Evolutionary conservation across 30 jellyfish, hydroid and myxozoan genomes (phyloP).

Genomic region (Catostylus mosaicus): DNA sequence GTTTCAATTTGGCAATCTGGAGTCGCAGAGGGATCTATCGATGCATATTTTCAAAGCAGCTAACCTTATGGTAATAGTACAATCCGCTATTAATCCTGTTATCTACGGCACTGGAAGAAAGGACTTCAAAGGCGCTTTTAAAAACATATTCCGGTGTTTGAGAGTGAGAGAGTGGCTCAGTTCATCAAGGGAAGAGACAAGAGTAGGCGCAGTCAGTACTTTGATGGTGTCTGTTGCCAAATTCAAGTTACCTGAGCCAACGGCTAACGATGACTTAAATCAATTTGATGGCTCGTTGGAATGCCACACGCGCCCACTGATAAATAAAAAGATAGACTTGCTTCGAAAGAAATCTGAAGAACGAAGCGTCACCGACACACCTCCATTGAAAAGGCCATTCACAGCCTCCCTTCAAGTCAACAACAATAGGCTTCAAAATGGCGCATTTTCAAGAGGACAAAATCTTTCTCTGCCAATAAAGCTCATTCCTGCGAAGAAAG

Average conservation of each 20-base stretch:
- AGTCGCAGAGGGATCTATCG: slow-evolving; percentile 15
- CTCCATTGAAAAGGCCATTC: slow-evolving; percentile 19
- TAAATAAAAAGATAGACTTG: background rate
- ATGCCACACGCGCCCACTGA: slow-evolving; percentile 1
- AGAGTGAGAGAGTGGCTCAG: slow-evolving; percentile 16
- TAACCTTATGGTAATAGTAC: slow-evolving; percentile 79
- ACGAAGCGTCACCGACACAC: slow-evolving; percentile 45
- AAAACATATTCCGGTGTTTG: slow-evolving; percentile 35
- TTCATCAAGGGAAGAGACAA: background rate
- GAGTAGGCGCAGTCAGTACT: background rate
- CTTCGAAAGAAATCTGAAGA: background rate
- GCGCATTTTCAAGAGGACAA: background rate
- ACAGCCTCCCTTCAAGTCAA: background rate
- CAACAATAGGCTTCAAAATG: background rate
- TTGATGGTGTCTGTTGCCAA: background rate
- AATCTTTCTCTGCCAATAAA: slow-evolving; percentile 1
- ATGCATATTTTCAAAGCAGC: slow-evolving; percentile 52
- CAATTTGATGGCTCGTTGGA: background rate
- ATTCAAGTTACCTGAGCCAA: background rate
- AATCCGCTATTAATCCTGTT: slow-evolving; percentile 92
- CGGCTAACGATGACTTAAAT: background rate
- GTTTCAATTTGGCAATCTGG: slow-evolving; percentile 59
- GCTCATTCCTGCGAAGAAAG: background rate
- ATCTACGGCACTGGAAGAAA: slow-evolving; percentile 90
- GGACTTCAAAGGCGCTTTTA: slow-evolving; percentile 87